Conservation (phyloP, 1,140 invertebrate species). For the Steinernema feltiae region DNA sequence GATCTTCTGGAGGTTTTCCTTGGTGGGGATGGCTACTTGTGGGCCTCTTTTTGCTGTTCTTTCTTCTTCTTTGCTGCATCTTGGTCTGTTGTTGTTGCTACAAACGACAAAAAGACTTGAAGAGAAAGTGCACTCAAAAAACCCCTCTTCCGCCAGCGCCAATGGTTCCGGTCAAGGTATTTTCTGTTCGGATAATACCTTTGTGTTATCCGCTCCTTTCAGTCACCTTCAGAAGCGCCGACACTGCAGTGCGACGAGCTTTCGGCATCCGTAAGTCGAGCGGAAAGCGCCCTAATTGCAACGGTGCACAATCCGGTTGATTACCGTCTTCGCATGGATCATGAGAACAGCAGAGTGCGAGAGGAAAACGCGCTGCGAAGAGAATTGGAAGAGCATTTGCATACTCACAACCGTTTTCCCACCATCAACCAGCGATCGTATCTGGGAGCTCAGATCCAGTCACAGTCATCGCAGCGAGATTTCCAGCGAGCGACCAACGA, state of each 20-base stretch:
- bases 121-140: not conserved
- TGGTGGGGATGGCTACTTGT: not conserved
- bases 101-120: not conserved
- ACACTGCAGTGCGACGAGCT: not conserved
- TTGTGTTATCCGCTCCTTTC: not conserved
- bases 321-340: not conserved
- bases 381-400: not conserved
- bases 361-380: not conserved
- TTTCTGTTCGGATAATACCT: not conserved
- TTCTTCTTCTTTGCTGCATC: not conserved
- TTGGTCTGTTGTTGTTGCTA: not conserved
- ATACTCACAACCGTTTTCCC: constrained; percentile 2
- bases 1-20: not conserved
- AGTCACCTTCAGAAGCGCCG: constrained; percentile 5
- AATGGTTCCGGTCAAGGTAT: not conserved
- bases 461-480: not conserved
- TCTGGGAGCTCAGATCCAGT: not conserved
- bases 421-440: not conserved
- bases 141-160: not conserved
- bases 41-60: not conserved
- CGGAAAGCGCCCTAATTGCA: constrained; percentile 11
- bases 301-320: constrained; percentile 4
- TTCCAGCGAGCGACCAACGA: not conserved
- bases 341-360: not conserved
- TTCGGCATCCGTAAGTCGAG: not conserved